Base-by-base conservation (phyloP, 2,888 invertebrate genomes). In the Podabrus alpinus region DNA sequence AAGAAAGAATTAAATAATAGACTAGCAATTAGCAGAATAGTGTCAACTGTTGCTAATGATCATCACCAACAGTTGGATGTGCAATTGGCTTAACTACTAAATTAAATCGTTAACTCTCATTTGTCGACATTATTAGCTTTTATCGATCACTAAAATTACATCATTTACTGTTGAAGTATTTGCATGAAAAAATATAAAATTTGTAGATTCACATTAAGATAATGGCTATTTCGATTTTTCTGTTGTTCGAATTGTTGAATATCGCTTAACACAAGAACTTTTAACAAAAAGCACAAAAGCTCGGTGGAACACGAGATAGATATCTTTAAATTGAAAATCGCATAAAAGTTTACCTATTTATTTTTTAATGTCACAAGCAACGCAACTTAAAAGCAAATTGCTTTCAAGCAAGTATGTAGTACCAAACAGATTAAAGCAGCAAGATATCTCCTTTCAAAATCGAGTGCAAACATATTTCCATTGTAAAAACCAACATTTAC, bases 271-370 rank as follows among this genome's bases (percentile, higher is more conserved):
- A 61, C 16, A 10, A 17, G 15, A 17, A 61, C 61, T 61, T 61
- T 15, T 16, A 61, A 61, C 61, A 61, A 61, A 61, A 61, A 61
- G 61, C 17, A 61, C 45, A 45, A 45, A 45, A 45, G 15, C 19
- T 17, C 5, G 19, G 15, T 19, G 19, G 21, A 64, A 64, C 19
- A 64, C 21, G 45, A 64, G 62, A 64, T 64, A 19, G 19, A 64
- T 64, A 64, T 64, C 62, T 64, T 64, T 64, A 64, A 64, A 64
- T 64, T 64, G 62, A 64, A 64, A 64, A 19, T 17, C 62, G 11
- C 21, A 17, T 16, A 64, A 19, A 64, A 64, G 21, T 64, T 64
- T 21, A 64, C 62, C 19, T 21, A 64, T 21, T 64, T 64, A 64
- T 64, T 19, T 21, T 64, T 19, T 64, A 64, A 64, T 64, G 62